Evolutionary conservation across 92 coral and sea anemone species (phyloP), one percentile per base, ranked within the genome.

Genomic region (Phymanthus crucifer): DNA sequence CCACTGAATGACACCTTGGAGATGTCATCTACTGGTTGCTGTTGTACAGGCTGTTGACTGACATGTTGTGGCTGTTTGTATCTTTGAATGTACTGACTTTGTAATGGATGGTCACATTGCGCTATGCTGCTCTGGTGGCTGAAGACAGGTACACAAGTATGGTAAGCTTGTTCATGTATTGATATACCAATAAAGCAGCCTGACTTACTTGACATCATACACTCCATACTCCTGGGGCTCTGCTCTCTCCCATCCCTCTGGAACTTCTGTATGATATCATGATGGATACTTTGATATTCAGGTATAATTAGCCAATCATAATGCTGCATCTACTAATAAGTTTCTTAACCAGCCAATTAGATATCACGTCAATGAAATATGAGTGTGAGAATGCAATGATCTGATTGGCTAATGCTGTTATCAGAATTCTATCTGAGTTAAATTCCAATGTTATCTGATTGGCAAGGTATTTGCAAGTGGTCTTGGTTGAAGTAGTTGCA

Each of bases 171-270:
- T 61, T 61, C 33, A 27, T 61, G 34, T 61, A 61, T 26, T 61
- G 16, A 26, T n/a, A 17, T 27, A 61, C 13, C 13, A 2, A 6
- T 8, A 6, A 21, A 21, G 23, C 64, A 75, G 37, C 5, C 23
- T 4, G 32, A 84, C 95, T 57, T 84, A 95, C 99, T 93, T 95
- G 75, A 95, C 91, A 74, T 93, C 93, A 75, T 92, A 95, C 38
- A 91, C 89, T 13, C 99, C 99, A 91, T 93, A 94, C 64, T 93
- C 89, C 16, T 94, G 99, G 19, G 98, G 93, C 45, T 95, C 99
- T 78, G 89, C 92, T 81, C 90, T 93, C 79, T 95, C 99, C 99
- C 99, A 95, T 65, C 97, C 99, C 47, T 91, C 94, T 66, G 99
- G 99, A 50, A 93, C 83, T 16, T 89, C 97, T 93, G 73, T 31